Evolutionary conservation across 1,140 invertebrate species (phyloP).

Genomic region (Mycetomoellerius zeteki): DNA sequence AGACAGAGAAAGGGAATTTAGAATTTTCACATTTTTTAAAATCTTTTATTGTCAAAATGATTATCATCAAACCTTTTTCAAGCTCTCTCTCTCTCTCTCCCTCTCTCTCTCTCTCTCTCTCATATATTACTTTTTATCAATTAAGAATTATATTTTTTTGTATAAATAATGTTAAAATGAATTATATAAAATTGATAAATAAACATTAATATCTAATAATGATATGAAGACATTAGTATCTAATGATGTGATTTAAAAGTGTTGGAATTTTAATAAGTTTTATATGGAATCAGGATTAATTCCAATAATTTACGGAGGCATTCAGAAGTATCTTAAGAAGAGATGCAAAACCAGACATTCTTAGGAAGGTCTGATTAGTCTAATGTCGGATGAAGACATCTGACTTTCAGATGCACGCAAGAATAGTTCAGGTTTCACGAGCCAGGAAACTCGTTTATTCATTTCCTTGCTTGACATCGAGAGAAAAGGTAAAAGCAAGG

Average conservation of each 20-base stretch:
- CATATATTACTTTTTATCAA: neutral
- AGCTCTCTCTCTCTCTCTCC: neutral
- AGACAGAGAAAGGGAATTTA: neutral
- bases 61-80: neutral
- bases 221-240: neutral
- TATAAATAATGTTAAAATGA: neutral
- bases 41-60: neutral
- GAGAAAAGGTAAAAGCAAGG: slow-evolving; percentile 67
- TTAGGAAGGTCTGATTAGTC: neutral
- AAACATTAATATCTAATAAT: neutral
- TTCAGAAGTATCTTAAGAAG: neutral
- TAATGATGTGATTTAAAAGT: neutral
- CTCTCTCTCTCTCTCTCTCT: neutral
- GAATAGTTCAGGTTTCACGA: slow-evolving; percentile 64
- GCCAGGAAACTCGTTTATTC: slow-evolving; percentile 75
- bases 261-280: neutral
- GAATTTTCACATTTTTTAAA: neutral
- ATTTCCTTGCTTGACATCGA: slow-evolving; percentile 65
- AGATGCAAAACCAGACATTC: neutral
- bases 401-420: slow-evolving; percentile 51
- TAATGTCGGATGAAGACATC: neutral
- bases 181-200: neutral
- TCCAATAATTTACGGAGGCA: neutral
- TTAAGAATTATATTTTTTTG: neutral
- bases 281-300: neutral